Evolutionary conservation across 2,888 invertebrate genomes (phyloP).

Genomic region (Lithophane leautieri): DNA sequence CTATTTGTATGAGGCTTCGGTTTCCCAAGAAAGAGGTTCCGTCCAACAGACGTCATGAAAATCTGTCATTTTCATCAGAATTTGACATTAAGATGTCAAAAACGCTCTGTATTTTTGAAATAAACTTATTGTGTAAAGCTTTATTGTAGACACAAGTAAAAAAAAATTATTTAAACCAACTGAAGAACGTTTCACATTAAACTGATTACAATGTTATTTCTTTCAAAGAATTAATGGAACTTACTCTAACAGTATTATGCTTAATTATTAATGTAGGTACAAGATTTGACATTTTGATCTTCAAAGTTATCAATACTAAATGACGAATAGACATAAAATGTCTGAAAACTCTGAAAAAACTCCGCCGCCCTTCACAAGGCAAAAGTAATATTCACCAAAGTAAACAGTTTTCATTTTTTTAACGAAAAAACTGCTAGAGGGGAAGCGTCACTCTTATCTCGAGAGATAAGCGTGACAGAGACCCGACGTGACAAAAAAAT

Average conservation of each 20-base stretch:
- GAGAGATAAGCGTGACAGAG: constrained; percentile 70
- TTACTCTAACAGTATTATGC: neutral
- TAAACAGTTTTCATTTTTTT: constrained; percentile 62
- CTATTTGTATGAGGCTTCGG: too few species aligned
- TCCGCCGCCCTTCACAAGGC: neutral
- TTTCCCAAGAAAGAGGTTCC: too few species aligned
- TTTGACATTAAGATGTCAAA: too few species aligned
- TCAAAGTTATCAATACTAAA: constrained; percentile 16
- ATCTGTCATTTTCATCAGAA: too few species aligned
- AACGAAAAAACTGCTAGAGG: constrained; percentile 60
- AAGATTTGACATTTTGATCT: constrained; percentile 7
- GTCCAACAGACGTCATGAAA: too few species aligned
- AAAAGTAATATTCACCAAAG: constrained; percentile 44
- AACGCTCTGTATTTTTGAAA: too few species aligned
- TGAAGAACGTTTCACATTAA: neutral
- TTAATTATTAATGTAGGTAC: neutral
- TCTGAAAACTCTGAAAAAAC: constrained; percentile 5
- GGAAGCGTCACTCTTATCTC: constrained; percentile 69
- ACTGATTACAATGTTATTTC: neutral
- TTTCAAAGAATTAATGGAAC: neutral
- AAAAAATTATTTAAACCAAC: neutral
- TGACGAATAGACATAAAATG: constrained; percentile 13
- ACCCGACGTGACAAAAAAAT: constrained; percentile 70
- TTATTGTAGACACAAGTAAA: too few species aligned
- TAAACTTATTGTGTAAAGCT: too few species aligned